Conservation (phyloP, 2,888 invertebrate species). For the Seladonia tumulorum region DNA sequence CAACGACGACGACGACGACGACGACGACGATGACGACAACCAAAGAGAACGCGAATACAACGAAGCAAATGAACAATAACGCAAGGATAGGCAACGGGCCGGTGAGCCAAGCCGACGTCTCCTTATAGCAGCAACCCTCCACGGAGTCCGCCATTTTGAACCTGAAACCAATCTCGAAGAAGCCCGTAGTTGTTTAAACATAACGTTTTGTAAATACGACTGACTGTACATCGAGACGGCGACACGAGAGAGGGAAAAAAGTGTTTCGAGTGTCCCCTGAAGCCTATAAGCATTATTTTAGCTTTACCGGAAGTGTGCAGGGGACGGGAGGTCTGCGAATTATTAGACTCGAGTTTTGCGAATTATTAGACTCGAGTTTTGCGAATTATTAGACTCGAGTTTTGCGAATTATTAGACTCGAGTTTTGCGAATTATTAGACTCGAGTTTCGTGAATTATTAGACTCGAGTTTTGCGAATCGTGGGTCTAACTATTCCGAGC, state of each 20-base stretch:
- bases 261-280: not conserved
- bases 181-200: constrained; percentile 72
- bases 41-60: constrained; percentile 52
- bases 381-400: not conserved
- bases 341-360: not conserved
- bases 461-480: not conserved
- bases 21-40: constrained; percentile 37
- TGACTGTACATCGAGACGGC: constrained; percentile 22
- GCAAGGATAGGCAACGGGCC: constrained; percentile 81
- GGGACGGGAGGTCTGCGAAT: not conserved
- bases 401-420: no score
- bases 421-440: constrained; percentile 5
- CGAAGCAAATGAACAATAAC: constrained; percentile 71
- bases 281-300: not conserved
- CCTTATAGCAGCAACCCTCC: constrained; percentile 77
- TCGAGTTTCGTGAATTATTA: constrained; percentile 1
- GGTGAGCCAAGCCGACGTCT: constrained; percentile 75
- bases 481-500: not conserved
- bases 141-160: constrained; percentile 52
- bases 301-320: not conserved
- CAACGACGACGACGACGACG: constrained; percentile 29
- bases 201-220: constrained; percentile 56
- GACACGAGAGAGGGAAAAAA: not conserved
- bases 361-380: no score
- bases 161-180: constrained; percentile 78